Evolutionary conservation across 2,888 invertebrate genomes (phyloP), one percentile per base, ranked within the genome.

Genomic region (Hydriomena furcata): DNA sequence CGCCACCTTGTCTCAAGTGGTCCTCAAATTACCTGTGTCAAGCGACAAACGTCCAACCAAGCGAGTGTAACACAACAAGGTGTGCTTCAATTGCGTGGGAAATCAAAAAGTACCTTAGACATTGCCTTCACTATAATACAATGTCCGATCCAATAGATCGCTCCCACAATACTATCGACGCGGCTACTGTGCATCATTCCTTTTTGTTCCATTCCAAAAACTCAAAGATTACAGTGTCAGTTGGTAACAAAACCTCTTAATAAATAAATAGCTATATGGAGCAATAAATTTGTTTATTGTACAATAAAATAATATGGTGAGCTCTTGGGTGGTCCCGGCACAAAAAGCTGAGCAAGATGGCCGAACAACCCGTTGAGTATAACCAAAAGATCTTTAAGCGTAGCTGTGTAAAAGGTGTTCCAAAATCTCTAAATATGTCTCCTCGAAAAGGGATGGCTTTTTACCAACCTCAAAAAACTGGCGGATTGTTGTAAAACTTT

Each of bases 281-380:
- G 88, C 82, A 86, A 88, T 89, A 89, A 90, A 90, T 89, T 86
- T 86, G 83, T 90, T 90, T 88, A 89, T 88, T 82, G 85, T 87
- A 87, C 83, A 88, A 89, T 89, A 90, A 90, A 89, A 88, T 89
- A 87, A 89, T 88, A 82, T 82, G 79, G 82, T 80, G 72, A 75
- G 77, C 72, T 77, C 79, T 68, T 90, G 90, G 90, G 90, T 89
- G 90, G 90, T 89, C 90, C 74, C 66, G 73, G 65, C 63, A 82
- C 80, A 83, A 84, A 84, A 82, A 81, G 75, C 76, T 63, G 21
- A 67, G 63, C 71, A 79, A 78, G 76, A 80, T 79, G 82, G 81
- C 76, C 71, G 78, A 41, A 58, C 71, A 67, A 73, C 68, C 65
- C 73, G 74, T 73, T 75, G 71, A 35, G 30, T 42, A 20, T 43